phyloP scores from a whole-genome alignment of 2,797 vertebrate species.

The Leptatherina wallacei region DNA sequence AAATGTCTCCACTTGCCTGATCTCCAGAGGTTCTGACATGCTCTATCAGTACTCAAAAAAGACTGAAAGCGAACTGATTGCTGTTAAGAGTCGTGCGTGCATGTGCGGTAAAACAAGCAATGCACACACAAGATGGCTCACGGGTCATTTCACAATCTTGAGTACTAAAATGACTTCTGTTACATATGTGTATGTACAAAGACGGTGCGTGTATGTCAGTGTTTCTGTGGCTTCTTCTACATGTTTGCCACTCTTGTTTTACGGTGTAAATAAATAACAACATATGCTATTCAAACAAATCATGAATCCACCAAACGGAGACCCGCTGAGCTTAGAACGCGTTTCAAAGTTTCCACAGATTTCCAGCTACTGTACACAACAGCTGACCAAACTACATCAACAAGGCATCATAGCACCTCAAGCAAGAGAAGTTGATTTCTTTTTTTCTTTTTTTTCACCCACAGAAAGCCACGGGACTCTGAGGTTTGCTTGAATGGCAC shows the following conservation, averaged over 20 bases:
- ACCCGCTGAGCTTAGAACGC: conserved; percentile 41
- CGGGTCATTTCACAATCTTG: conserved; percentile 66
- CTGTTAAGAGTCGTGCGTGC: conserved; percentile 56
- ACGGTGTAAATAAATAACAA: conserved; percentile 71
- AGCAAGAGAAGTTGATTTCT: conserved; percentile 44
- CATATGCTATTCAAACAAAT: conserved; percentile 77
- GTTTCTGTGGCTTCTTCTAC: conserved; percentile 58
- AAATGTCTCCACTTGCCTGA: conserved; percentile 27
- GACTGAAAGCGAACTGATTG: conserved; percentile 51
- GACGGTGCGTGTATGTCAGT: conserved; percentile 57
- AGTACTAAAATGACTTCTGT: conserved; percentile 69
- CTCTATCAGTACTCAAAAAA: conserved; percentile 46
- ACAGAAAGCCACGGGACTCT: conserved; percentile 48
- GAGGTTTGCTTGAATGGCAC: conserved; percentile 78
- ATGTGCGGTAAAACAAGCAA: conserved; percentile 59
- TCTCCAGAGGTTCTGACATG: conserved; percentile 51
- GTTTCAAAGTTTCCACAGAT: conserved; percentile 35
- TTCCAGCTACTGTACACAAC: conserved; percentile 54
- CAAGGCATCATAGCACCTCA: conserved; percentile 55
- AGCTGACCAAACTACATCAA: conserved; percentile 58
- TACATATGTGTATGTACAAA: conserved; percentile 71
- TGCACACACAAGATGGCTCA: conserved; percentile 69
- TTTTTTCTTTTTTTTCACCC: conserved; percentile 36
- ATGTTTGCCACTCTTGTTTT: conserved; percentile 50
- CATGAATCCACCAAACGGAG: conserved; percentile 42